phyloP scores from a whole-genome alignment of 1,140 invertebrate genomes.

The Zophobas atratus region DNA sequence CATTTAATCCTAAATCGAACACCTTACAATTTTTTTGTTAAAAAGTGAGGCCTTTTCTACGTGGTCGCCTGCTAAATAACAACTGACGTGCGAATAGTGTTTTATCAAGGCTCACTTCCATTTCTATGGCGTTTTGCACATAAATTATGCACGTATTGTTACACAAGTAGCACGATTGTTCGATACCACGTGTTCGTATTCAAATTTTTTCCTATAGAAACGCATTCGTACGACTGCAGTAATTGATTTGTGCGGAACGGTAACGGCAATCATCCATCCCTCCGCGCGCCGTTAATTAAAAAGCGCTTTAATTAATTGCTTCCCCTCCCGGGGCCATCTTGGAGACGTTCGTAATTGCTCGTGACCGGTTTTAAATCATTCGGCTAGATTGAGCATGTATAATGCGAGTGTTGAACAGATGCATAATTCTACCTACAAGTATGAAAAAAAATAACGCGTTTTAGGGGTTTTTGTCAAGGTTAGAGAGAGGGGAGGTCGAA shows the following conservation, averaged over 20 bases:
- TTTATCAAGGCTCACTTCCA: conserved; percentile 60
- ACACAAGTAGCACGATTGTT: conserved; percentile 61
- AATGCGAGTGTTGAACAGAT: conserved; percentile 58
- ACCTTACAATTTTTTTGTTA: conserved; percentile 49
- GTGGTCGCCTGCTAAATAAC: conserved; percentile 49
- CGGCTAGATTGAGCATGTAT: conserved; percentile 47
- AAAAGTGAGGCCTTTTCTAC: conserved; percentile 49
- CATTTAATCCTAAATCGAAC: conserved; percentile 62
- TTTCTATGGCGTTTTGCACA: conserved; percentile 59
- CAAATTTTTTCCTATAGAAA: conserved; percentile 53
- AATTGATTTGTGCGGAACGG: conserved; percentile 47
- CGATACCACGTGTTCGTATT: conserved; percentile 60
- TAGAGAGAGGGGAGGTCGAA: conserved; percentile 51
- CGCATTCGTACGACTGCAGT: conserved; percentile 13
- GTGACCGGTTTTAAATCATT: conserved; percentile 19
- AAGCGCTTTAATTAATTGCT: conserved; percentile 12
- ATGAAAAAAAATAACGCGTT: conserved; percentile 55
- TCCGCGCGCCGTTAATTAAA: conserved; percentile 26
- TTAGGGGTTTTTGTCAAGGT: conserved; percentile 53
- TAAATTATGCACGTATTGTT: conserved; percentile 63
- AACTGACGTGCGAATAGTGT: conserved; percentile 49
- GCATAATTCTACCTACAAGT: conserved; percentile 58
- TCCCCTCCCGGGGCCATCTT: conserved; percentile 29
- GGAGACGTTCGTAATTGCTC: not conserved
- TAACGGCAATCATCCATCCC: conserved; percentile 2